Base-by-base conservation (phyloP, 2,888 invertebrate genomes). In the Adelphocoris suturalis region DNA sequence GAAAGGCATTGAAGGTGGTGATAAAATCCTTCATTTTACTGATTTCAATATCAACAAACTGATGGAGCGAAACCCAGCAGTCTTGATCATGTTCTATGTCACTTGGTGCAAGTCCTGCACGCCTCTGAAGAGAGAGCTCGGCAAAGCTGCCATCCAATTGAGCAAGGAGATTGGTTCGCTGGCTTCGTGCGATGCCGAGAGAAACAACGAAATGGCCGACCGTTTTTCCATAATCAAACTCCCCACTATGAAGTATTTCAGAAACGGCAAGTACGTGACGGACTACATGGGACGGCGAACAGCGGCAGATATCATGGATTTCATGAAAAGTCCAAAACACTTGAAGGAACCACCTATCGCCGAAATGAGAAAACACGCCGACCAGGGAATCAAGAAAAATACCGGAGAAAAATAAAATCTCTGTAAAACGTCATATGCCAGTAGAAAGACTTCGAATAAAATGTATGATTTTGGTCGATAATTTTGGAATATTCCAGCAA, bases 211-310 rank as follows among this genome's bases (percentile, higher is more conserved):
- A 89, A 93, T 95, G 0, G 95, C 95, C 0, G 94, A 95, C 86
- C 92, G 95, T 81, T 96, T 95, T 91, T 94, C 94, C 84, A 95
- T 97, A 76, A 93, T 94, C 84, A 95, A 95, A 0, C 95, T 96
- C 92, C 97, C 97, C 0, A 96, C 96, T 0, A 94, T 96, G 92
- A 95, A 96, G 93, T 94, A 95, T 87, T 96, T 95, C 92, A 93
- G 93, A 1, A 93, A 94, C 48, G 96, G 96, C 0, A 94, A 94
- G 86, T 93, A 93, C 5, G 91, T 95, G 0, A 93, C 94, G 0
- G 95, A 95, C 86, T 96, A 96, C 93, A 93, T 93, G 0, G 95
- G 96, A 0, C 94, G 94, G 78, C 93, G 96, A 12, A 94, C 94
- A 0, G 92, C 93, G 0, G 94, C 95, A 0, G 95, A 95, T 91